Evolutionary conservation across 2,797 vertebrate species (phyloP).

Genomic region (Cyprinella venusta): DNA sequence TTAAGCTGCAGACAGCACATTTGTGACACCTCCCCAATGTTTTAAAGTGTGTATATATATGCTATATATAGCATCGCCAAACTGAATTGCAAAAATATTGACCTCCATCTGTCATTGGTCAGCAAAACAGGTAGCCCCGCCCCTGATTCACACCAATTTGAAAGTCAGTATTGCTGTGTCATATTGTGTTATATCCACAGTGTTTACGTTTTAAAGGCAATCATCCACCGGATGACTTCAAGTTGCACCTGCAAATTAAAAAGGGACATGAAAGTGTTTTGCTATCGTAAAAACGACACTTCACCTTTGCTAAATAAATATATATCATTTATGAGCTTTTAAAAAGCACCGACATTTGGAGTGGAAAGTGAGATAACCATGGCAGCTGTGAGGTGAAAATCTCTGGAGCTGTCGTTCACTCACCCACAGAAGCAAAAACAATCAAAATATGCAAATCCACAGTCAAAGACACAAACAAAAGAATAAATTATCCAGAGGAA

Average conservation of each 20-base stretch:
- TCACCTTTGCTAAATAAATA: constrained; percentile 18
- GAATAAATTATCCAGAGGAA: constrained; percentile 55
- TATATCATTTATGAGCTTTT: constrained; percentile 24
- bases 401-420: constrained; percentile 43
- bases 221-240: not conserved
- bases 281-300: not conserved
- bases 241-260: constrained; percentile 24
- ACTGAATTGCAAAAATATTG: not conserved
- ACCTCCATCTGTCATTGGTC: not conserved
- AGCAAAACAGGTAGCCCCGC: not conserved
- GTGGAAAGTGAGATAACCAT: constrained; percentile 53
- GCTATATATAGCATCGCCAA: not conserved
- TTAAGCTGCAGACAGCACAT: constrained; percentile 14
- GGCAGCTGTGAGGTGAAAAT: constrained; percentile 56
- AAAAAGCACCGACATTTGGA: constrained; percentile 30
- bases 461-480: constrained; percentile 55
- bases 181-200: not conserved
- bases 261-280: not conserved
- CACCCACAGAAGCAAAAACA: constrained; percentile 53
- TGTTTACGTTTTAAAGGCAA: not conserved
- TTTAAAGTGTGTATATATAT: no score
- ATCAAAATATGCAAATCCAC: constrained; percentile 62
- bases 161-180: constrained; percentile 1
- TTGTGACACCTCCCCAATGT: not conserved
- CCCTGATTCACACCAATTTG: not conserved